phyloP scores from a whole-genome alignment of 2,888 invertebrate species.

The Eristalinus sepulchralis region DNA sequence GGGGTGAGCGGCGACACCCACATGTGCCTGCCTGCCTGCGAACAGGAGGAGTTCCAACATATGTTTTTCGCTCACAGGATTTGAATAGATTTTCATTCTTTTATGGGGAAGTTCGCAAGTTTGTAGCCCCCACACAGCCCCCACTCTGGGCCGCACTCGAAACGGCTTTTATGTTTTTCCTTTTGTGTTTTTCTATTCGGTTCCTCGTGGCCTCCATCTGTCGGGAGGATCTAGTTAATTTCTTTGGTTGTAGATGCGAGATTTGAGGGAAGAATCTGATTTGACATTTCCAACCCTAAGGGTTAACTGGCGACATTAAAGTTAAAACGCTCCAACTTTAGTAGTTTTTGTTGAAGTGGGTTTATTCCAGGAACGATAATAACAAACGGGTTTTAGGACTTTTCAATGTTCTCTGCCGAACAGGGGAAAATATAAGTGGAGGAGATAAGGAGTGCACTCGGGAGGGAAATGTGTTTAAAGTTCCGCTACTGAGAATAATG shows the following conservation, averaged over 20 bases:
- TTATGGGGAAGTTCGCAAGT: conserved; percentile 40
- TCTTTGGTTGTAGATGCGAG: conserved; percentile 22
- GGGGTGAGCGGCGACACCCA: neutral
- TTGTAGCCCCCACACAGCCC: neutral
- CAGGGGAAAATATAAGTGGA: neutral
- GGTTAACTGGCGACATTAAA: conserved; percentile 34
- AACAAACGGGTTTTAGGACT: neutral
- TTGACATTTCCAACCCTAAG: conserved; percentile 33
- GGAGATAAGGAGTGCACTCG: neutral
- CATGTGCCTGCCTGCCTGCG: neutral
- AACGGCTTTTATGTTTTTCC: neutral
- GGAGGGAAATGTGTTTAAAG: neutral
- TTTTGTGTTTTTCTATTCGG: neutral
- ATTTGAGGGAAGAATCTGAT: conserved; percentile 37
- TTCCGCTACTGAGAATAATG: no score
- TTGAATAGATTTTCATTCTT: conserved; percentile 42
- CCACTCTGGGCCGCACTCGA: neutral
- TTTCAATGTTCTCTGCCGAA: conserved; percentile 25
- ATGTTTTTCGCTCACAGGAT: conserved; percentile 46
- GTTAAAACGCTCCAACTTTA: conserved; percentile 30
- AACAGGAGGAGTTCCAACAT: conserved; percentile 20
- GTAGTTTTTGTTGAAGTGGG: conserved; percentile 20
- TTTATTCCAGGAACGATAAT: conserved; percentile 20
- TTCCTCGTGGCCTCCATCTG: neutral
- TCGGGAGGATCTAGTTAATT: conserved; percentile 31